phyloP scores from a whole-genome alignment of 1,140 invertebrate species.

The Drosophila pseudoobscura region DNA sequence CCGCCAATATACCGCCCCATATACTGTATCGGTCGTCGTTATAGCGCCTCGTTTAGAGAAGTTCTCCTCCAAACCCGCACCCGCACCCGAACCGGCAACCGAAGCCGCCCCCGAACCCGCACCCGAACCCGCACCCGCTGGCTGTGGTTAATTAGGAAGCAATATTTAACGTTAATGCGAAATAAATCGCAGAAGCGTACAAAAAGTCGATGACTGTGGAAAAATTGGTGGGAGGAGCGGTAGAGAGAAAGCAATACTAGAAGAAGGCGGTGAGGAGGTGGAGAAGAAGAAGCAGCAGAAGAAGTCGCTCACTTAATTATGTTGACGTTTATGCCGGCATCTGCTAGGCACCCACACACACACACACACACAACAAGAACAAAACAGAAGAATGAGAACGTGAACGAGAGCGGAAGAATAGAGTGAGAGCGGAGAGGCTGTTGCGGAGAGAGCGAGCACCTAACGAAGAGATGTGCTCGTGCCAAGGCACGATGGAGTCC shows the following conservation, averaged over 20 bases:
- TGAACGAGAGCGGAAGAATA: constrained; percentile 1
- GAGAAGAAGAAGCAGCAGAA: constrained; percentile 21
- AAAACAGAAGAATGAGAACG: constrained; percentile 1
- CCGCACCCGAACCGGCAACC: constrained; percentile 7
- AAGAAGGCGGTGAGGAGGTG: not conserved
- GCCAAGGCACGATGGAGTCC: no score
- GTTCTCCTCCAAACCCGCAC: not conserved
- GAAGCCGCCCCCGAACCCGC: not conserved
- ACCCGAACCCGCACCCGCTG: constrained; percentile 14
- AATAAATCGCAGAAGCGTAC: constrained; percentile 70
- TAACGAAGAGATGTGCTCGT: no score
- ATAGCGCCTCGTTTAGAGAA: constrained; percentile 29
- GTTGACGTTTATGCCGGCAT: constrained; percentile 74
- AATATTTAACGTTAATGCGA: constrained; percentile 81
- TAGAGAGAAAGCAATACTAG: not conserved
- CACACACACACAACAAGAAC: not conserved
- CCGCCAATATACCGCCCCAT: constrained; percentile 13
- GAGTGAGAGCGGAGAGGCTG: no score
- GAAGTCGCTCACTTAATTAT: constrained; percentile 75
- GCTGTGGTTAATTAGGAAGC: constrained; percentile 74
- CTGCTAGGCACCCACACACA: constrained; percentile 33
- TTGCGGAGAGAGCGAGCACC: not conserved
- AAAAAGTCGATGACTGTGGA: constrained; percentile 48
- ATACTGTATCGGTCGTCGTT: constrained; percentile 46
- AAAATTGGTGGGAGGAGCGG: constrained; percentile 5